phyloP scores from a whole-genome alignment of 2,113 vertebrate species.

The Ictidomys tridecemlineatus region DNA sequence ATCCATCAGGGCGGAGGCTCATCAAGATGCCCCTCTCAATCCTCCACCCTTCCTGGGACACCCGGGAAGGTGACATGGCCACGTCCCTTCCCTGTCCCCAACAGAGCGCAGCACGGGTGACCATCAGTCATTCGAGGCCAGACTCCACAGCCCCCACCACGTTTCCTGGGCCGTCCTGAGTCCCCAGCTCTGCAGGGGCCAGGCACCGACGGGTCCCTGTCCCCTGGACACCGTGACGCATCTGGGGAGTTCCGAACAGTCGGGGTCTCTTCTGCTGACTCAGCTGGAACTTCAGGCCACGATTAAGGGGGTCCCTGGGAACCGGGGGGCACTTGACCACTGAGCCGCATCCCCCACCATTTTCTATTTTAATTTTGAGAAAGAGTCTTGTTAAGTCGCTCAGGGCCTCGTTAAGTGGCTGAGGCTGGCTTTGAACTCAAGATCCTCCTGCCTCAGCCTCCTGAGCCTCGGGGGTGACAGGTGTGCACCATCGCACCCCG shows the following conservation, averaged over 20 bases:
- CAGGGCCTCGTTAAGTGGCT: too few species aligned
- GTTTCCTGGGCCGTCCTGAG: fast-evolving
- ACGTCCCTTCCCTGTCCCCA: background rate
- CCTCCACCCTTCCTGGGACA: background rate
- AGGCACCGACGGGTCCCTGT: too few species aligned
- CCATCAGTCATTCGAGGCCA: background rate
- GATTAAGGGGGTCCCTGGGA: background rate
- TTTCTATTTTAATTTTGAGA: too few species aligned
- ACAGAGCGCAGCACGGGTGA: background rate
- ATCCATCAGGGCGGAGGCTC: background rate
- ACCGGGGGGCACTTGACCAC: too few species aligned
- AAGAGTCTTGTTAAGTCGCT: too few species aligned
- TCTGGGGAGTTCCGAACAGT: background rate
- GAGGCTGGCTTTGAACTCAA: too few species aligned
- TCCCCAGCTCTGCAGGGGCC: background rate
- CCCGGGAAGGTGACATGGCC: slow-evolving; percentile 22
- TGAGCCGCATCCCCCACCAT: too few species aligned
- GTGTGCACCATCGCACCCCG: too few species aligned
- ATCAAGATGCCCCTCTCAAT: background rate
- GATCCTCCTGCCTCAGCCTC: too few species aligned
- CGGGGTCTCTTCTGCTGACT: background rate
- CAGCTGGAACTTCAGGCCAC: background rate
- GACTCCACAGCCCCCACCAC: background rate
- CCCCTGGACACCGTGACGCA: background rate
- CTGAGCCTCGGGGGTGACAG: too few species aligned